A percentile compares a stretch with the other conserved stretches of the same genome.
Evolutionary conservation across 2,888 invertebrate genomes (phyloP).

Genomic region (Dendrolimus houi): DNA sequence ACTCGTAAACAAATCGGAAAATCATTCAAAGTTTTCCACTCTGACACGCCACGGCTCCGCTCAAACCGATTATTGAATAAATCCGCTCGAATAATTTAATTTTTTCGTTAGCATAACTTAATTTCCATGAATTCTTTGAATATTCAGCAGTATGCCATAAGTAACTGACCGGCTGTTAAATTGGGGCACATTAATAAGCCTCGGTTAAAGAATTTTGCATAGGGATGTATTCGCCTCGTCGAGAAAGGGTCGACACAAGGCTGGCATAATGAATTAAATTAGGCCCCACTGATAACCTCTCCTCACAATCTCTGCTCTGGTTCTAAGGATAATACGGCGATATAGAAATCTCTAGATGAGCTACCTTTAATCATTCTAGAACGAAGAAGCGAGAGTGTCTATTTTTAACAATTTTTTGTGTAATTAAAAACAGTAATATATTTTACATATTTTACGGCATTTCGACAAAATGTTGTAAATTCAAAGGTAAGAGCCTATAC

Average conservation of each 20-base stretch:
- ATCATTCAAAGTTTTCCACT: background rate
- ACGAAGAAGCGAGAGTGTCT: too few species aligned
- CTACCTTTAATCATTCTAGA: background rate
- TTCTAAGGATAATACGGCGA: slow-evolving; percentile 26
- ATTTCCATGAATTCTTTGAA: slow-evolving; percentile 7
- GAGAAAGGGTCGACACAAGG: slow-evolving; percentile 56
- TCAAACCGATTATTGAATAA: background rate
- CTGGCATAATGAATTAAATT: slow-evolving; percentile 70
- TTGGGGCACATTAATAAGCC: slow-evolving; percentile 38
- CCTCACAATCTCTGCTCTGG: slow-evolving; percentile 44
- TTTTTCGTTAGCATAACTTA: background rate
- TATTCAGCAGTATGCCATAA: slow-evolving; percentile 15
- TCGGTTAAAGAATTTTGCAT: slow-evolving; percentile 56
- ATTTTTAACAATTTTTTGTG: too few species aligned
- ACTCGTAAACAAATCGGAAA: background rate
- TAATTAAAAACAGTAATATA: too few species aligned
- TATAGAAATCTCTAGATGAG: slow-evolving; percentile 26
- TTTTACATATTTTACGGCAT: too few species aligned
- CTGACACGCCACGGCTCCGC: background rate
- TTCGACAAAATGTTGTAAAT: too few species aligned
- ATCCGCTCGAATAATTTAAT: background rate
- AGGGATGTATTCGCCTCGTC: slow-evolving; percentile 47
- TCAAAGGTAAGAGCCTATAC: too few species aligned
- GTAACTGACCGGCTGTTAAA: slow-evolving; percentile 28
- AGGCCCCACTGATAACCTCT: slow-evolving; percentile 65